These are phyloP conservation scores for Epizoanthus scotinus DNA, from an alignment of 92 coral and sea anemone genomes.

Conservation along the genomic window DNA sequence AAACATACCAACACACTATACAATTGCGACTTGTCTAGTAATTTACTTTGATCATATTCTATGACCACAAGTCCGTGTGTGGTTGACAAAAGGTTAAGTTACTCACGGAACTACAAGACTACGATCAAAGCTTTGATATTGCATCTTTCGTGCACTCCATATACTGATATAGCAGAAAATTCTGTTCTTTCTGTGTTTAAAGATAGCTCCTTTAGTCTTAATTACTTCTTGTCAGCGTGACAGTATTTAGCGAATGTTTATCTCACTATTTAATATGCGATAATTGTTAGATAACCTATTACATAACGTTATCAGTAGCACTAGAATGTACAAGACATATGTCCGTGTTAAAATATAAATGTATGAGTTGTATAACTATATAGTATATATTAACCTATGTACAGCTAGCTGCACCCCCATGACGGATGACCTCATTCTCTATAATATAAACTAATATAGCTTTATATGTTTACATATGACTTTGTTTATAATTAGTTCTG, in stretches of 20 bases:
- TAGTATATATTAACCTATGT: too few relatives aligned
- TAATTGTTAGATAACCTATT: too few relatives aligned
- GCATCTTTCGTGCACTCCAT: background rate
- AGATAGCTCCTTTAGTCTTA: background rate
- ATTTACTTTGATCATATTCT: background rate
- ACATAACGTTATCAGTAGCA: background rate
- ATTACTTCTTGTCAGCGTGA: too few relatives aligned
- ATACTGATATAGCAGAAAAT: background rate
- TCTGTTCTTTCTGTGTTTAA: background rate
- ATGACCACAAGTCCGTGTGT: background rate
- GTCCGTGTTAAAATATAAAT: too few relatives aligned
- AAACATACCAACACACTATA: too few relatives aligned
- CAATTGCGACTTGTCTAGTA: too few relatives aligned
- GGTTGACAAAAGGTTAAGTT: slow-evolving; percentile 18
- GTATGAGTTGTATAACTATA: too few relatives aligned
- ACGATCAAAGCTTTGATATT: background rate
- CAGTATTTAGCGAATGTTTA: background rate
- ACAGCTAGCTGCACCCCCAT: too few relatives aligned
- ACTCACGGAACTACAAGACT: background rate
- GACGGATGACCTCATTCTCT: too few relatives aligned
- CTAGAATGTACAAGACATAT: background rate
- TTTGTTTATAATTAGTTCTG: background rate
- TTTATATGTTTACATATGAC: background rate
- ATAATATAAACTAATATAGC: too few relatives aligned
- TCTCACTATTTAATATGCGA: too few relatives aligned